Base-by-base conservation (phyloP, 2,113 vertebrate species). In the Vulpes ferrilata region DNA sequence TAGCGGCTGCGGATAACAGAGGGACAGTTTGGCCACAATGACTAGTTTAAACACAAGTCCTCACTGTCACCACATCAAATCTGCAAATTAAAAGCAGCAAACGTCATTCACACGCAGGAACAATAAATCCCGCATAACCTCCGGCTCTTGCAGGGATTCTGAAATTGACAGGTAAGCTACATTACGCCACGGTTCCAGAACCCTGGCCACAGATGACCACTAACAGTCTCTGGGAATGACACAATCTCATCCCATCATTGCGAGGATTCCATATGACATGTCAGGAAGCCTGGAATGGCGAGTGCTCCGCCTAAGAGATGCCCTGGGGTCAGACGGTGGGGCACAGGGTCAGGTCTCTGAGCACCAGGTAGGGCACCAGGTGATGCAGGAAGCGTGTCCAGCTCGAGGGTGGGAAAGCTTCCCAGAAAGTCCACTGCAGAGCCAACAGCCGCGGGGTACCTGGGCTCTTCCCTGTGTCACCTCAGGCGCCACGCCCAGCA, bases 401-500 rank as follows among this genome's bases (percentile, higher is more conserved):
- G 23, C 74, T 76, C 23, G 0, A 25, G 43, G 73, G 23, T 16
- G 73, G 25, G 43, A 76, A 30, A 76, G 78, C 78, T 20, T 55
- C 78, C 22, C 78, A 11, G 51, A 30, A 57, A 7, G 78, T 27
- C 55, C 17, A 30, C 0, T 0, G 78, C 5, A 27, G 13, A 48
- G 23, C 69, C 43, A 27, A 32, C 15, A 7, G 8, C 27, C 43
- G 51, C 1, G 19, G 57, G 22, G 48, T 5, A 27, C 51, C n/a
- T 7, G n/a, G 27, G 51, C 23, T 9, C 81, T 35, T 27, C 12
- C 22, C 22, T 27, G 13, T 35, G 53, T 43, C 59, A 55, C 43
- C 20, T 3, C 11, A 11, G 30, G 67, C 5, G 1, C 19, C 11
- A 7, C 1, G 35, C 7, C 16, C 23, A 3, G 30, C 7, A 2